Percentiles rank a stretch among this genome's conserved stretches.
These are phyloP conservation scores for Holacanthus passer DNA, from an alignment of 2,113 vertebrate genomes.

Conservation along the genomic window DNA sequence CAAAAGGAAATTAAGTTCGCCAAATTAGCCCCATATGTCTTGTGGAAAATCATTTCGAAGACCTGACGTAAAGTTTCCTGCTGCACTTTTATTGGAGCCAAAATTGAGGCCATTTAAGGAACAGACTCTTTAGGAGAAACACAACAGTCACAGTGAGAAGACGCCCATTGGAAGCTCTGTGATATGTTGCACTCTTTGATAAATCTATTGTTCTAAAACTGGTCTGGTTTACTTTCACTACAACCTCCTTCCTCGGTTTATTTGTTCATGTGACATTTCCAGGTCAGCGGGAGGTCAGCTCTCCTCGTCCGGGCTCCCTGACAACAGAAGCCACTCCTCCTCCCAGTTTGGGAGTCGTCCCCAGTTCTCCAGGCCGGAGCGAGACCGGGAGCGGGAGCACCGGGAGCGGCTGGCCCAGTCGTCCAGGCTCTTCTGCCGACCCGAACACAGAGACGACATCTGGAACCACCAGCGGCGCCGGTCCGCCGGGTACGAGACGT, in stretches of 20 bases:
- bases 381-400: slow-evolving; percentile 62
- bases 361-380: slow-evolving; percentile 2
- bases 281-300: slow-evolving; percentile 76
- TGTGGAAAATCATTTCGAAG: too few species aligned
- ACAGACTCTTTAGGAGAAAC: too few species aligned
- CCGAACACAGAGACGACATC: slow-evolving; percentile 80
- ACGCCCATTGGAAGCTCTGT: too few species aligned
- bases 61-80: too few species aligned
- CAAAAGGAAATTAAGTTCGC: too few species aligned
- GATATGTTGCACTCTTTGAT: too few species aligned
- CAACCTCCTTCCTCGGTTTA: background rate
- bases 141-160: too few species aligned
- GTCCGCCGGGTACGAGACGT: slow-evolving; percentile 72
- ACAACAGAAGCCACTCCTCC: slow-evolving; percentile 60
- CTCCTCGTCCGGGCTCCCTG: slow-evolving; percentile 61
- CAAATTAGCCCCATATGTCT: too few species aligned
- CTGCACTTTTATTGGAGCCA: too few species aligned
- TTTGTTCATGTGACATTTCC: slow-evolving; percentile 11
- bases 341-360: slow-evolving; percentile 38
- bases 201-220: too few species aligned
- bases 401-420: slow-evolving; percentile 76
- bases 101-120: too few species aligned
- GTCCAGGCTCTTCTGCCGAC: slow-evolving; percentile 78
- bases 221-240: background rate
- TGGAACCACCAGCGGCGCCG: slow-evolving; percentile 79